phyloP scores from a whole-genome alignment of 1,140 invertebrate genomes.

The Onthophagus taurus region DNA sequence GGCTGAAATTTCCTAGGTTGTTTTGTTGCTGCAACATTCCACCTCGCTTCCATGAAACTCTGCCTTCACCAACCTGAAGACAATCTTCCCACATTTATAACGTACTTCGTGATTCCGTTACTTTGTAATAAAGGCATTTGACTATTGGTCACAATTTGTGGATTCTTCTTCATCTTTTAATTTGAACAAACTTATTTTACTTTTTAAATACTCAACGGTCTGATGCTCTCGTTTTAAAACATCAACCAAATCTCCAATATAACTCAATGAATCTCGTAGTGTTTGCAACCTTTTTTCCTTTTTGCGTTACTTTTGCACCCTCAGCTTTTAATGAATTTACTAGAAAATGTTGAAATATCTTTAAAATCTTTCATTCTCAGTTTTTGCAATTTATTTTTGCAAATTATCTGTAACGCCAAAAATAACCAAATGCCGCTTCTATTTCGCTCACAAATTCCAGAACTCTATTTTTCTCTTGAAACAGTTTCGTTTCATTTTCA shows the following conservation, averaged over 20 bases:
- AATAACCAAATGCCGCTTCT: no score
- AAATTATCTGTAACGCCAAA: slow-evolving; percentile 28
- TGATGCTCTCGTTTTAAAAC: slow-evolving; percentile 32
- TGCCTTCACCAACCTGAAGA: no score
- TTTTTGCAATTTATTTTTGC: slow-evolving; percentile 23
- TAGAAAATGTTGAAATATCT: slow-evolving; percentile 20
- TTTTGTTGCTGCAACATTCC: no score
- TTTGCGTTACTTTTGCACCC: slow-evolving; percentile 22
- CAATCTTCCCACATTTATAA: slow-evolving; percentile 3
- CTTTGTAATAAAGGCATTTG: slow-evolving; percentile 23
- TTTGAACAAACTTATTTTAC: slow-evolving; percentile 38
- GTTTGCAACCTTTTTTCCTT: slow-evolving; percentile 34
- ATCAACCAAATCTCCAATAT: slow-evolving; percentile 33
- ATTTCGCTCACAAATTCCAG: no score
- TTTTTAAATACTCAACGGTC: slow-evolving; percentile 36
- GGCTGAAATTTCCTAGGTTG: no score
- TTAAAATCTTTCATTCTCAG: slow-evolving; percentile 24
- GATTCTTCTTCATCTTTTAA: slow-evolving; percentile 32
- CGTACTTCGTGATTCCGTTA: slow-evolving; percentile 17
- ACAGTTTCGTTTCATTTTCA: no score
- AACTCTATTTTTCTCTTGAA: no score
- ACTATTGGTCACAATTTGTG: slow-evolving; percentile 27
- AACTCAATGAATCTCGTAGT: slow-evolving; percentile 29
- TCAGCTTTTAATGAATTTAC: slow-evolving; percentile 28
- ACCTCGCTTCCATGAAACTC: no score